Base-by-base conservation (phyloP, 2,888 invertebrate genomes). In the Auanema sp. region DNA sequence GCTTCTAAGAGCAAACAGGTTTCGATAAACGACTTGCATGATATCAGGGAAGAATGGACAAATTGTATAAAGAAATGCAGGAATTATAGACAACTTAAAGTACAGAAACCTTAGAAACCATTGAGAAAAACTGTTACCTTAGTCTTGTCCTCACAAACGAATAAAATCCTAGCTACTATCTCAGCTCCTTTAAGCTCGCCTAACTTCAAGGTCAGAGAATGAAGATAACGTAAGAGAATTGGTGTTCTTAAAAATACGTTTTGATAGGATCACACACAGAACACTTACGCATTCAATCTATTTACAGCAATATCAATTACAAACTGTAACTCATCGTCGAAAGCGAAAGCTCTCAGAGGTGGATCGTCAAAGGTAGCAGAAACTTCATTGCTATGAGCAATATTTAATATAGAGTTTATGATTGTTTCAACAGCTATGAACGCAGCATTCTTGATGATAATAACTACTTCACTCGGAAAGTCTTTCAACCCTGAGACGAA, bases 171-270 rank as follows among this genome's bases (percentile, higher is more conserved):
- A n/a, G 65, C 51, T 8, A 65, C 65, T 40, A 75, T 73, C 63
- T 75, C 75, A 3, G 72, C 69, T 0, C 68, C 71, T 61, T 75
- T 75, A n/a, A 47, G n/a, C 6, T 63, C 61, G 10, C 68, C 66
- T 49, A 44, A 61, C 0, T 71, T 60, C 18, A 73, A 65, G 0
- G 72, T 58, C n/a, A 75, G 64, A 1, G 70, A 64, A 43, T 75
- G 72, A n/a, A 75, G 64, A 60, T 75, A 72, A 2, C 69, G 66
- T 11, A 72, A 60, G 1, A 72, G 51, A 0, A 58, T 42, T 2
- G 64, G 23, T 11, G 66, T 54, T 47, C 68, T 60, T 44, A 25
- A 65, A 62, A 43, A 41, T n/a, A 16, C 14, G 14, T n/a, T 33
- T 40, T 5, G 18, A 52, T 18, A 16, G 44, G 16, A 59, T n/a